These are phyloP conservation scores for Himalopsyche kuldschensis DNA, from an alignment of 2,888 invertebrate species.

Conservation along the genomic window DNA sequence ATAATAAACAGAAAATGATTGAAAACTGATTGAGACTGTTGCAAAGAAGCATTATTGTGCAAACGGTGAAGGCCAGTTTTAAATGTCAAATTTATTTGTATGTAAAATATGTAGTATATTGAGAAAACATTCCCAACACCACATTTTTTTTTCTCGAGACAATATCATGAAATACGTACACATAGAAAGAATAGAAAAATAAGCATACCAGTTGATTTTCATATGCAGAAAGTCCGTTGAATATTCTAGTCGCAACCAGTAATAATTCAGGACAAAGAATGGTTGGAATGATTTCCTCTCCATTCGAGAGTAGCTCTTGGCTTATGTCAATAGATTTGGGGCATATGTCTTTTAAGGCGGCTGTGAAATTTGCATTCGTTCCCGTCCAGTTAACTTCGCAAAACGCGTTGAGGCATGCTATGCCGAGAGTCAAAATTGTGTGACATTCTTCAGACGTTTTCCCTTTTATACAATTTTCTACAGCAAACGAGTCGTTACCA, in stretches of 20 bases:
- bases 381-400: slow-evolving; percentile 84
- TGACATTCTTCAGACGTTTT: slow-evolving; percentile 11
- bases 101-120: too few species aligned
- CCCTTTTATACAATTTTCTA: not conserved
- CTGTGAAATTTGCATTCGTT: slow-evolving; percentile 58
- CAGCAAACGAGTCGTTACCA: not conserved
- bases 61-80: too few species aligned
- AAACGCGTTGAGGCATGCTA: slow-evolving; percentile 71
- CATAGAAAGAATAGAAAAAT: not conserved
- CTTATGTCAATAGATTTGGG: slow-evolving; percentile 52
- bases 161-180: too few species aligned
- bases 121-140: too few species aligned
- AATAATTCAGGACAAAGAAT: slow-evolving; percentile 61
- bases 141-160: too few species aligned
- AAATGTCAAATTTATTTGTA: too few species aligned
- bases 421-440: slow-evolving; percentile 59
- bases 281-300: slow-evolving; percentile 70
- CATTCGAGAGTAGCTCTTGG: slow-evolving; percentile 58
- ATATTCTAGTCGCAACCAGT: slow-evolving; percentile 52
- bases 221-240: slow-evolving; percentile 46
- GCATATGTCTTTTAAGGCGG: slow-evolving; percentile 48
- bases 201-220: slow-evolving; percentile 51
- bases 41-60: too few species aligned
- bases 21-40: too few species aligned
- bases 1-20: too few species aligned